Base-by-base conservation (phyloP, 2,113 vertebrate genomes). In the Girardinichthys multiradiatus region DNA sequence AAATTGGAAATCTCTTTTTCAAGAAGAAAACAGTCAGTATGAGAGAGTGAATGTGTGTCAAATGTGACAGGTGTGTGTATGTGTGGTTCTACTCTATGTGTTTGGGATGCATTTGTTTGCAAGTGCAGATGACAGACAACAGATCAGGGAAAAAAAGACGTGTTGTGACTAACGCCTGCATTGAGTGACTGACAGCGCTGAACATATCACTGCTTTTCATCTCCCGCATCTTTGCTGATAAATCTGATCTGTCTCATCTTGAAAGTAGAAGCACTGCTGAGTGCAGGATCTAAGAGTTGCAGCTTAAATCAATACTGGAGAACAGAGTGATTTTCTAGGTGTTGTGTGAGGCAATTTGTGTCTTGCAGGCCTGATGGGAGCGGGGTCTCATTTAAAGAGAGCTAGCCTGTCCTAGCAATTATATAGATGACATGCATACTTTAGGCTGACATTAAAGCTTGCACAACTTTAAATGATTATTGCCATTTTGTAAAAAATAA, bases 1-100 rank as follows among this genome's bases (percentile, higher is more conserved):
- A 87, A 90, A 91, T 90, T 92, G 90, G 88, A 93, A 90, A 90
- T 90, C 85, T 91, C 81, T 80, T 87, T 88, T 92, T 88, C 80
- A 73, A 81, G 80, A 82, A 63, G 73, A 75, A 82, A 85, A 80
- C 58, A 14, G 66, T 57, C 70, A 14, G 19, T 13, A 70, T 57
- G 42, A 9, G 27, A n/a, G 28, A 51, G 76, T 19, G 15, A 54
- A 62, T 19, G 77, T 58, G 78, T 72, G 74, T 42, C 82, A 83
- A 83, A 76, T 68, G 74, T 78, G 82, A 90, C 86, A 77, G 76
- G 86, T 72, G 84, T 77, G 77, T 74, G 58, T 54, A 58, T 65
- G 62, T 60, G 69, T 61, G 21, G 67, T 48, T 54, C 58, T 61
- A 57, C 68, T 72, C 26, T 1, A 19, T 71, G 86, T 57, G 74